Evolutionary conservation across 2,797 vertebrate genomes (phyloP).

Genomic region (Argyrosomus regius): DNA sequence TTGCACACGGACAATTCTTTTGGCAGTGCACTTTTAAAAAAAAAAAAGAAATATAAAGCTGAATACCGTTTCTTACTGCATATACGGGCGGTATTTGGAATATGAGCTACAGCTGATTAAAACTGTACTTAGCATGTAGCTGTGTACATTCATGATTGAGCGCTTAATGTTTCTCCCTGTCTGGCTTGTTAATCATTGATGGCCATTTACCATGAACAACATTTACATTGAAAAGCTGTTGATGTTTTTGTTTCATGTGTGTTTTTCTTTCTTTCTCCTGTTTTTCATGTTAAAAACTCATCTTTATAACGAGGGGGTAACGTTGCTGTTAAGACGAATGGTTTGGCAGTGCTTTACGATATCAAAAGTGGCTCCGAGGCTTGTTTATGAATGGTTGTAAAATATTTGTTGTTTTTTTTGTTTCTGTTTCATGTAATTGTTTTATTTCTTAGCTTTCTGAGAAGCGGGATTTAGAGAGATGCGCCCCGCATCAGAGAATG

Average conservation of each 20-base stretch:
- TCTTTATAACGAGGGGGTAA: constrained; percentile 34
- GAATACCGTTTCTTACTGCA: constrained; percentile 21
- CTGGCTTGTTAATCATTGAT: constrained; percentile 63
- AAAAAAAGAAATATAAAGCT: constrained; percentile 16
- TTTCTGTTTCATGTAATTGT: constrained; percentile 65
- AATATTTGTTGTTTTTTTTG: constrained; percentile 54
- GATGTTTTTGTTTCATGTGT: constrained; percentile 58
- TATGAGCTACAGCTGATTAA: constrained; percentile 41
- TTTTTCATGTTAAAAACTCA: constrained; percentile 43
- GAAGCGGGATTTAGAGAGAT: constrained; percentile 64
- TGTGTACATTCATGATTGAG: constrained; percentile 60
- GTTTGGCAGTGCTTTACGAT: constrained; percentile 54
- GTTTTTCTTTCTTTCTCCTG: constrained; percentile 41
- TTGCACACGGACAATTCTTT: constrained; percentile 65
- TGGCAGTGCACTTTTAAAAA: constrained; percentile 70
- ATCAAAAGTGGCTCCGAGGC: constrained; percentile 66
- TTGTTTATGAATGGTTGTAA: constrained; percentile 80
- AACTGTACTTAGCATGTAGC: constrained; percentile 64
- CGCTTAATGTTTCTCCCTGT: constrained; percentile 72
- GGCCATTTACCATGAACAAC: constrained; percentile 65
- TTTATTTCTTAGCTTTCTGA: constrained; percentile 79
- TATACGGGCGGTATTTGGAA: constrained; percentile 31
- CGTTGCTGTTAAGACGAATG: constrained; percentile 53
- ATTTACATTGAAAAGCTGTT: constrained; percentile 65
- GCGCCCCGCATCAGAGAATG: constrained; percentile 62